Conservation (phyloP, 2,113 vertebrate species). For the Raphicerus campestris region DNA sequence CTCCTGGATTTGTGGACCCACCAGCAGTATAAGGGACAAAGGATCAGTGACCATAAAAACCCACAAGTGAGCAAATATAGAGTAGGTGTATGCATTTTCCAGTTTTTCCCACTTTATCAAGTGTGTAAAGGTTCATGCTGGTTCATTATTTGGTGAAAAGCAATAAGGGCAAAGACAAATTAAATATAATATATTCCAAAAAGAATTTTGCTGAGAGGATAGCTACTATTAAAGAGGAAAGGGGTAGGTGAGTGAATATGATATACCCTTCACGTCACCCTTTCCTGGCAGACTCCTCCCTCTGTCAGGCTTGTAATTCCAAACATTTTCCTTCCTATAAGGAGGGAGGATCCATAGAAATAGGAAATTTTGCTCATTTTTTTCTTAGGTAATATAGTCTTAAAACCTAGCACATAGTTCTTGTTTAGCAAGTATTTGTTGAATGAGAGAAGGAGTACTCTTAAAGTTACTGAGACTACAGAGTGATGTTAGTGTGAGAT, state of each 20-base stretch:
- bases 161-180: not conserved
- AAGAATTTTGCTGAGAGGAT: not conserved
- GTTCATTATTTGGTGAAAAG: not conserved
- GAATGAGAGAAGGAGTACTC: not conserved
- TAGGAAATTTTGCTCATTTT: not conserved
- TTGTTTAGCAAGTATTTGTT: not conserved
- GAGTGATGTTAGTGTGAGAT: not conserved
- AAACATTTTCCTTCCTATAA: not conserved
- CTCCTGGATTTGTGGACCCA: not conserved
- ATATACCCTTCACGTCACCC: accelerated
- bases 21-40: not conserved
- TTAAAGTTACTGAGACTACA: not conserved
- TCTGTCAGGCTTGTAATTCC: not conserved
- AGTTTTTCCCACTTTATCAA: not conserved
- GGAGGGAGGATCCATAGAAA: not conserved
- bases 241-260: too few species aligned
- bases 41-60: not conserved
- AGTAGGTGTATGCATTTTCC: not conserved
- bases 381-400: not conserved
- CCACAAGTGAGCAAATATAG: not conserved
- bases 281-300: not conserved
- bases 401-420: not conserved
- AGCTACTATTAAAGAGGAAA: not conserved
- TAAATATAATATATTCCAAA: not conserved
- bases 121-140: not conserved